Percentiles rank a stretch among this genome's conserved stretches.
Evolutionary conservation across 2,888 invertebrate genomes (phyloP).

Genomic region (Epiblema foenella): DNA sequence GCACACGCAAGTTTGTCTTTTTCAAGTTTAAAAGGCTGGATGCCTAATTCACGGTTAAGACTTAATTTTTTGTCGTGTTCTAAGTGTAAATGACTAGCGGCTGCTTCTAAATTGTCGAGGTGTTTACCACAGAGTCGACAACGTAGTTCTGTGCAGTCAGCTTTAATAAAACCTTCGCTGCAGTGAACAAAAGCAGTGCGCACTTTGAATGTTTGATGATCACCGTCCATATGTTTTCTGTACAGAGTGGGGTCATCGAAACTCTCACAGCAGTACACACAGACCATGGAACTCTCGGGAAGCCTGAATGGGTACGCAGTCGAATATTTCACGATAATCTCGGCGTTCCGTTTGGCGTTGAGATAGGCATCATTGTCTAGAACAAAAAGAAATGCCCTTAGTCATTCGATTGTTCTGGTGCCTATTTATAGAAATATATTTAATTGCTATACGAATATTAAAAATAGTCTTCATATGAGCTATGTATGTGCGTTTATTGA

Average conservation of each 20-base stretch:
- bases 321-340: slow-evolving; percentile 73
- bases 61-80: slow-evolving; percentile 64
- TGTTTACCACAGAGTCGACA: slow-evolving; percentile 67
- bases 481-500: not conserved
- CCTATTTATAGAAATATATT: slow-evolving; percentile 25
- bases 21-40: slow-evolving; percentile 72
- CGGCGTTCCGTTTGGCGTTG: slow-evolving; percentile 78
- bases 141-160: slow-evolving; percentile 69
- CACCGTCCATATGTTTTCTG: slow-evolving; percentile 70
- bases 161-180: slow-evolving; percentile 72
- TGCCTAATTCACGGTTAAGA: slow-evolving; percentile 61
- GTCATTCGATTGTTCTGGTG: slow-evolving; percentile 64
- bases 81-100: slow-evolving; percentile 64
- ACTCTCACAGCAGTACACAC: slow-evolving; percentile 75
- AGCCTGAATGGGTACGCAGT: slow-evolving; percentile 80
- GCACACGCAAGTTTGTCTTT: slow-evolving; percentile 66
- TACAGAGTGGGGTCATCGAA: slow-evolving; percentile 66
- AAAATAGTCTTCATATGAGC: not conserved
- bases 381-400: slow-evolving; percentile 80
- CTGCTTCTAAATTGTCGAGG: slow-evolving; percentile 59
- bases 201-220: slow-evolving; percentile 67
- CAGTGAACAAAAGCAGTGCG: slow-evolving; percentile 71
- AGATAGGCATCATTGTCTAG: slow-evolving; percentile 74
- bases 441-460: not conserved
- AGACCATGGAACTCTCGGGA: slow-evolving; percentile 72